Evolutionary conservation across 2,113 vertebrate genomes (phyloP).

Genomic region (Melierax canorus): DNA sequence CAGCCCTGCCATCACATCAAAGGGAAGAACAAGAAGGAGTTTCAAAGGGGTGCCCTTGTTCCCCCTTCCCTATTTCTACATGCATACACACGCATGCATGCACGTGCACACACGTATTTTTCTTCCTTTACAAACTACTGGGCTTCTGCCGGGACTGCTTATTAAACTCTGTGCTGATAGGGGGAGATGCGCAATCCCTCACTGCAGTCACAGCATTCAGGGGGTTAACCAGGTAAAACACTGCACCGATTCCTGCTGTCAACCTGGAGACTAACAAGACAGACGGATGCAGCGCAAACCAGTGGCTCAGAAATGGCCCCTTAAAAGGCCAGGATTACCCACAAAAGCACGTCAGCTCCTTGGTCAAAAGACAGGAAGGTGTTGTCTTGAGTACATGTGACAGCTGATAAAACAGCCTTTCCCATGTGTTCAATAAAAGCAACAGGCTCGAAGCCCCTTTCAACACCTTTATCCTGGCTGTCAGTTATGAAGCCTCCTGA

Average conservation of each 20-base stretch:
- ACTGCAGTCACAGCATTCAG: background rate
- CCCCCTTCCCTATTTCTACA: background rate
- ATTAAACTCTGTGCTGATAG: background rate
- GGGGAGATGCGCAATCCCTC: background rate
- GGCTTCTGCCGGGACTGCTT: background rate
- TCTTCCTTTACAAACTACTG: background rate
- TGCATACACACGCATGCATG: accelerated
- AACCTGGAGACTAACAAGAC: background rate
- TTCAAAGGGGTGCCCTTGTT: constrained; percentile 23
- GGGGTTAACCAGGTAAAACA: background rate
- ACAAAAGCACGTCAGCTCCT: background rate
- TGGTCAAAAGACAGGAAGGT: background rate
- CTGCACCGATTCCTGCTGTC: accelerated
- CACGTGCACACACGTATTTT: background rate
- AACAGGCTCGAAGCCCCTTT: background rate
- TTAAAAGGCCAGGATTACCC: background rate
- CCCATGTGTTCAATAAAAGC: constrained; percentile 1
- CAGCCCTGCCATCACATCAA: constrained; percentile 52
- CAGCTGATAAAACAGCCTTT: constrained; percentile 28
- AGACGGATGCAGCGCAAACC: background rate
- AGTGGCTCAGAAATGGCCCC: background rate
- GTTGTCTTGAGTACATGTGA: background rate
- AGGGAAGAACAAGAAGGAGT: constrained; percentile 29
- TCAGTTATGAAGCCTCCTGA: background rate
- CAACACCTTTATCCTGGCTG: constrained; percentile 35